Conservation (phyloP, 2,113 vertebrate genomes). For the Pelodiscus sinensis region DNA sequence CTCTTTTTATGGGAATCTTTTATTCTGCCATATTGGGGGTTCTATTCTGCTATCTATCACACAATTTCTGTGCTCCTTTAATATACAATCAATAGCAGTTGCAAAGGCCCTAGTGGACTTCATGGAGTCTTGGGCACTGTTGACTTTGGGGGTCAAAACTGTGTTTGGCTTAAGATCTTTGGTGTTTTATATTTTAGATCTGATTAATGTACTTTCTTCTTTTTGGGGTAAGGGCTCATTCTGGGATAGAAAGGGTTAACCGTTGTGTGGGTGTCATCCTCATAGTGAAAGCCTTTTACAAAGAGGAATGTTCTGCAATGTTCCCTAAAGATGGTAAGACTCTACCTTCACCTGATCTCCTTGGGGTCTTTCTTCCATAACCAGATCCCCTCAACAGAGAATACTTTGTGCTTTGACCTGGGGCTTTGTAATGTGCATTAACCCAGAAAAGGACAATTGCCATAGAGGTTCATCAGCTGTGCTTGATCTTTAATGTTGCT, state of each 20-base stretch:
- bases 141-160: slow-evolving; percentile 46
- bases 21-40: slow-evolving; percentile 29
- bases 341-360: background rate
- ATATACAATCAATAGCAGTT: slow-evolving; percentile 34
- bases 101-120: slow-evolving; percentile 34
- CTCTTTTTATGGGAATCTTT: slow-evolving; percentile 5
- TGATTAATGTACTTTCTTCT: slow-evolving; percentile 17
- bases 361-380: background rate
- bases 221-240: background rate
- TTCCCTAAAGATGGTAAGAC: background rate
- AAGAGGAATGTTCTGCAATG: background rate
- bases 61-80: background rate
- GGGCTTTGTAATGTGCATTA: background rate
- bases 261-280: background rate
- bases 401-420: fast-evolving
- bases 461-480: background rate
- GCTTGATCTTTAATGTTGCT: slow-evolving; percentile 42
- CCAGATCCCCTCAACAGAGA: background rate
- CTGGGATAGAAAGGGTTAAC: background rate
- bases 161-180: slow-evolving; percentile 17
- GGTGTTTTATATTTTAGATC: slow-evolving; percentile 29
- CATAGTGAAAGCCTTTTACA: background rate
- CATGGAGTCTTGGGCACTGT: slow-evolving; percentile 26
- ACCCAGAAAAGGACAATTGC: slow-evolving; percentile 9
- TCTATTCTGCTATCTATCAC: background rate